These are phyloP conservation scores for Drosophila albomicans DNA, from an alignment of 1,140 invertebrate genomes.

Conservation along the genomic window DNA sequence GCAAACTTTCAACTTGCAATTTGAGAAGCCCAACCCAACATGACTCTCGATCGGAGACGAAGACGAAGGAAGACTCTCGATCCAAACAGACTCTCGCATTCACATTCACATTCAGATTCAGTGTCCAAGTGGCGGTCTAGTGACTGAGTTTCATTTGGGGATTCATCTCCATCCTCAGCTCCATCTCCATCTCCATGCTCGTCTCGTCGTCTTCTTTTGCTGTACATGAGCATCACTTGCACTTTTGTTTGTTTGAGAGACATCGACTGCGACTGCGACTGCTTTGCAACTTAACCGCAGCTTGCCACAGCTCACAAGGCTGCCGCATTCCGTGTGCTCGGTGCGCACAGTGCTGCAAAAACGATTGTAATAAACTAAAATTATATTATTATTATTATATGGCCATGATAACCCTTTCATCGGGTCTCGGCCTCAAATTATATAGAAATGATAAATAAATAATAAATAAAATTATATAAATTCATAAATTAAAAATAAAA, in stretches of 20 bases:
- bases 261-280: constrained; percentile 8
- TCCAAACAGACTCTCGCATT: background rate
- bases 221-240: constrained; percentile 81
- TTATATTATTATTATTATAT: too few relatives aligned
- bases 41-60: too few relatives aligned
- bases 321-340: constrained; percentile 39
- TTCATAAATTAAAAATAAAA: too few relatives aligned
- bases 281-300: background rate
- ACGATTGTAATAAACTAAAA: background rate
- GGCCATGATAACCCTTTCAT: too few relatives aligned
- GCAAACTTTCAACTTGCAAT: constrained; percentile 57
- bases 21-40: constrained; percentile 28
- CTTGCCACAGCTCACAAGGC: constrained; percentile 26
- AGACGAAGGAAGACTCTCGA: background rate
- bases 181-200: background rate
- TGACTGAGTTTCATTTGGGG: constrained; percentile 51
- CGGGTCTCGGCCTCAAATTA: too few relatives aligned
- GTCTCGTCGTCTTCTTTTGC: constrained; percentile 26
- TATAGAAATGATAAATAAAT: too few relatives aligned
- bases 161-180: background rate
- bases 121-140: constrained; percentile 39
- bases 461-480: too few relatives aligned
- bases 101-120: constrained; percentile 8
- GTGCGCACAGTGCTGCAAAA: constrained; percentile 24
- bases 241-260: constrained; percentile 75